Conservation (phyloP, 1,140 invertebrate species). For the Lucilia cuprina region DNA sequence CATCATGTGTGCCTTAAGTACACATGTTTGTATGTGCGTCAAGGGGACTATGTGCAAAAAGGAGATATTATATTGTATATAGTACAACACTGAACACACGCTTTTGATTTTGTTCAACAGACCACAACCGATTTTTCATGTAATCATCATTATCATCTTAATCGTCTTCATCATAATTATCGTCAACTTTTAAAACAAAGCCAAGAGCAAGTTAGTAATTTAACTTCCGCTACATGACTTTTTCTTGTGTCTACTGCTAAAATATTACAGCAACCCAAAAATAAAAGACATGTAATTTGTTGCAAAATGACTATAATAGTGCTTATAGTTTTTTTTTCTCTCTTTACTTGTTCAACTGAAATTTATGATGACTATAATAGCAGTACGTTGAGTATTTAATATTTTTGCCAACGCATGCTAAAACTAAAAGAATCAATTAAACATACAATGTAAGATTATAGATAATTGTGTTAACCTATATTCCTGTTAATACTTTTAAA, state of each 20-base stretch:
- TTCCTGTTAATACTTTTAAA: neutral
- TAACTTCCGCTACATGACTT: neutral
- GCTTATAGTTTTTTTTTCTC: neutral
- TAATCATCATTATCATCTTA: neutral
- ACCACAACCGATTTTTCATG: constrained; percentile 17
- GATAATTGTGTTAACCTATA: neutral
- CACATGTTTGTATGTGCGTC: neutral
- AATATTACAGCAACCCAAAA: neutral
- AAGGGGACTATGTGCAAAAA: neutral
- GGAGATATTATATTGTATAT: too few relatives aligned
- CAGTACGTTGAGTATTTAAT: neutral
- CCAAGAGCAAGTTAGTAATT: constrained; percentile 1
- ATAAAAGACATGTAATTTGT: neutral
- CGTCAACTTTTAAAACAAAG: constrained; percentile 11
- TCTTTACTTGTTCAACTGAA: too few relatives aligned
- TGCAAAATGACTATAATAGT: neutral
- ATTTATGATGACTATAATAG: neutral
- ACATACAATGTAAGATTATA: neutral
- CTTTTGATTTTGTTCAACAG: neutral
- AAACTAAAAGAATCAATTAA: neutral
- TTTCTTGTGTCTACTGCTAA: neutral
- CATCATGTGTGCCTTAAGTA: neutral
- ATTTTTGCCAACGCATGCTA: neutral
- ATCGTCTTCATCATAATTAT: neutral
- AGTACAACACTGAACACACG: neutral